These are phyloP conservation scores for Reticulitermes speratus DNA, from an alignment of 1,140 invertebrate genomes.

Conservation along the genomic window DNA sequence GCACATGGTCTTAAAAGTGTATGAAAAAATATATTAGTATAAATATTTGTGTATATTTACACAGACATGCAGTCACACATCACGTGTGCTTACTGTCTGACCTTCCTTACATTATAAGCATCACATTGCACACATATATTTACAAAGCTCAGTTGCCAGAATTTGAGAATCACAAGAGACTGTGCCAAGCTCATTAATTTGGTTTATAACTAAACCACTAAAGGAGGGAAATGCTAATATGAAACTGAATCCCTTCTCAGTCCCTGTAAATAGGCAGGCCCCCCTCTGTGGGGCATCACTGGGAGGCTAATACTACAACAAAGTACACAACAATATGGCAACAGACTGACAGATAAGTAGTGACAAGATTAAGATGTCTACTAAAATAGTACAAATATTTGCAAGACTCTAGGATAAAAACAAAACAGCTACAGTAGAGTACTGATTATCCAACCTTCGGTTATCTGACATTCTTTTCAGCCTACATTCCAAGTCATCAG, in stretches of 20 bases:
- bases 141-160: slow-evolving; percentile 31
- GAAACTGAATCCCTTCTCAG: no score
- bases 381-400: no score
- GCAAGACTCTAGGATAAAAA: no score
- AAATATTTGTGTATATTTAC: slow-evolving; percentile 33
- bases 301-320: not conserved
- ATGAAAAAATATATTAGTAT: slow-evolving; percentile 34
- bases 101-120: slow-evolving; percentile 30
- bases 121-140: slow-evolving; percentile 31
- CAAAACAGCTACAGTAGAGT: no score
- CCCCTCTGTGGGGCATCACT: not conserved
- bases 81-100: slow-evolving; percentile 23
- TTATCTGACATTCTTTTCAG: no score
- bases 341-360: not conserved
- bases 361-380: not conserved
- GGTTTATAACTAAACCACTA: not conserved
- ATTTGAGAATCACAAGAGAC: slow-evolving; percentile 14
- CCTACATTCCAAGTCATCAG: no score
- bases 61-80: slow-evolving; percentile 27
- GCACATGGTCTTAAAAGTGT: slow-evolving; percentile 28
- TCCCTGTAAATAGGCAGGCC: not conserved
- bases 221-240: not conserved
- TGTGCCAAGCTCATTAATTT: not conserved
- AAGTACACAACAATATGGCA: not conserved
- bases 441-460: no score